Evolutionary conservation across 2,797 vertebrate species (phyloP).

Genomic region (Pseudochromis fuscus): DNA sequence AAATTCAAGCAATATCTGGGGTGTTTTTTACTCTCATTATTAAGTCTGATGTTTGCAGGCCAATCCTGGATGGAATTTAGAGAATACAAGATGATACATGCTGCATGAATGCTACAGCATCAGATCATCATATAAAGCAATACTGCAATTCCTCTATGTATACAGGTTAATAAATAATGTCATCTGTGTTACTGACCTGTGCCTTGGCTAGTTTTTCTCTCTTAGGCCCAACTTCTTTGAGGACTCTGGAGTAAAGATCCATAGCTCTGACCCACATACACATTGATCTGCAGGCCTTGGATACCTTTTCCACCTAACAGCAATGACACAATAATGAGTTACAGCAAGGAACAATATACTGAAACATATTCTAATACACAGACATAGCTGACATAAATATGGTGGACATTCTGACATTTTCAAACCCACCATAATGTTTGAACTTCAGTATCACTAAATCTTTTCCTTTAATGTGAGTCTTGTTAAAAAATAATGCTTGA

Average conservation of each 20-base stretch:
- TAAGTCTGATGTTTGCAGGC: neutral
- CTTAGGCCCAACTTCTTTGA: slow-evolving; percentile 89
- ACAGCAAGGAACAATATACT: neutral
- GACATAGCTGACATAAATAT: no score
- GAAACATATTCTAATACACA: neutral
- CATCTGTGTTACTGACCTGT: slow-evolving; percentile 77
- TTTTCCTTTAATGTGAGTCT: slow-evolving; percentile 8
- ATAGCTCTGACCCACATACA: slow-evolving; percentile 92
- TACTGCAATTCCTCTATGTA: neutral
- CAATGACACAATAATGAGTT: slow-evolving; percentile 3
- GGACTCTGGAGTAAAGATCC: slow-evolving; percentile 87
- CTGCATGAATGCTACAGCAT: neutral
- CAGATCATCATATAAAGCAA: neutral
- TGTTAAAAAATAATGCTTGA: slow-evolving; percentile 7
- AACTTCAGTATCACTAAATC: neutral
- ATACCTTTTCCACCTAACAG: slow-evolving; percentile 87
- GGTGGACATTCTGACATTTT: neutral
- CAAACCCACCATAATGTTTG: neutral
- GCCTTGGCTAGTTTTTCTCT: slow-evolving; percentile 86
- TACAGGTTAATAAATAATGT: neutral
- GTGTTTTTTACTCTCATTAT: neutral
- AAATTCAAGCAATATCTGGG: neutral
- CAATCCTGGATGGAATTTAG: neutral
- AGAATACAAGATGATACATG: neutral
- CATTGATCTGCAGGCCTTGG: slow-evolving; percentile 90